These are phyloP conservation scores for Mallateleia sp. DNA, from an alignment of 2,888 invertebrate genomes.

Conservation along the genomic window DNA sequence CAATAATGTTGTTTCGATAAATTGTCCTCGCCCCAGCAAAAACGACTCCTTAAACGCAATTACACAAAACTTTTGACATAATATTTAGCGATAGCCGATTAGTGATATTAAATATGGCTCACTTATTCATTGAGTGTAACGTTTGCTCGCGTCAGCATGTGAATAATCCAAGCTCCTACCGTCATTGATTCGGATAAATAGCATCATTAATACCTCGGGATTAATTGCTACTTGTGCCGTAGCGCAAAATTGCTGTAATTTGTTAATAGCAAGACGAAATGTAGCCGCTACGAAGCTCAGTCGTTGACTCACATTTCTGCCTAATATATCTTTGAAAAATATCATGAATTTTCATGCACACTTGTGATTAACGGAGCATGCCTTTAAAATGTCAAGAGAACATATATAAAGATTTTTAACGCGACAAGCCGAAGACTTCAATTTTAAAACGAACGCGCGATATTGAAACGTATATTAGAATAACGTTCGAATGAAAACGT, in stretches of 20 bases:
- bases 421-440: no score
- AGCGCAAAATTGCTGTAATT: slow-evolving; percentile 67
- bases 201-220: slow-evolving; percentile 76
- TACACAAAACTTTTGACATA: no score
- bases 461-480: no score
- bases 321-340: slow-evolving; percentile 60
- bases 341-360: slow-evolving; percentile 39
- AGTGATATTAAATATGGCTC: slow-evolving; percentile 50
- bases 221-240: slow-evolving; percentile 71
- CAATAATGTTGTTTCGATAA: no score
- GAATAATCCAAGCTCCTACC: slow-evolving; percentile 49
- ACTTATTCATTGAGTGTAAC: slow-evolving; percentile 54
- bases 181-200: slow-evolving; percentile 80
- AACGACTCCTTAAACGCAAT: no score
- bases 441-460: no score
- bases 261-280: slow-evolving; percentile 69
- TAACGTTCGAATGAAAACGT: no score
- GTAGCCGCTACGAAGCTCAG: slow-evolving; percentile 30
- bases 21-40: no score
- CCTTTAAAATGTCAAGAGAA: slow-evolving; percentile 32
- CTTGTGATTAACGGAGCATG: slow-evolving; percentile 37
- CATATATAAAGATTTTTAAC: no score
- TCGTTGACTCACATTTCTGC: slow-evolving; percentile 54
- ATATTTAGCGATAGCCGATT: slow-evolving; percentile 30
- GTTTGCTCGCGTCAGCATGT: slow-evolving; percentile 58